Percentiles rank a stretch among this genome's conserved stretches.
These are phyloP conservation scores for Psittacus erithacus DNA, from an alignment of 2,113 vertebrate species.

Conservation along the genomic window DNA sequence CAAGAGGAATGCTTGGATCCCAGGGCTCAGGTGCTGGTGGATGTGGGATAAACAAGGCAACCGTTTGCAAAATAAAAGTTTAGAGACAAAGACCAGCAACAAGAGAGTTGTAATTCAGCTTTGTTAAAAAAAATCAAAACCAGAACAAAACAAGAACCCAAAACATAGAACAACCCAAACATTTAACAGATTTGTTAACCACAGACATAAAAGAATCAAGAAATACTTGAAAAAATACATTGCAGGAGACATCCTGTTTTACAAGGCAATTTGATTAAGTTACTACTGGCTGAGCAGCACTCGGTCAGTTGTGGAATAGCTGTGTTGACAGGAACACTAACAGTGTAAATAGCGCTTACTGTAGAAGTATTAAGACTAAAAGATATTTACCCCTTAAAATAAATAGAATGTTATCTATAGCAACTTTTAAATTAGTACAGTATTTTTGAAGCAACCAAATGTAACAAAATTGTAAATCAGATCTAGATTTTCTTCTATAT, in stretches of 20 bases:
- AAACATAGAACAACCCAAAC: constrained; percentile 43
- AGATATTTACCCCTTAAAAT: constrained; percentile 53
- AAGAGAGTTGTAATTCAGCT: constrained; percentile 48
- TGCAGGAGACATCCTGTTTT: constrained; percentile 5
- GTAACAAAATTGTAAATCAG: constrained; percentile 28
- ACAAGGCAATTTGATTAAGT: constrained; percentile 31
- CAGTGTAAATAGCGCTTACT: background rate
- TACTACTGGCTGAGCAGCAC: constrained; percentile 25
- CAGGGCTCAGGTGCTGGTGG: background rate
- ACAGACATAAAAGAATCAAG: constrained; percentile 39
- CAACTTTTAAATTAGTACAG: constrained; percentile 51
- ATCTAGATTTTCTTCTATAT: background rate
- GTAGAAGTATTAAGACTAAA: constrained; percentile 42
- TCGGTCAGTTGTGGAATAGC: background rate
- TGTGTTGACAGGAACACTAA: constrained; percentile 28
- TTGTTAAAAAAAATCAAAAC: constrained; percentile 62
- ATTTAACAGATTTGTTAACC: constrained; percentile 66
- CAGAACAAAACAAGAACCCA: background rate
- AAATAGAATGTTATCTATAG: constrained; percentile 48
- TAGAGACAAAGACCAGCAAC: background rate
- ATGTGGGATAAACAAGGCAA: background rate
- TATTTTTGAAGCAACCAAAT: constrained; percentile 42
- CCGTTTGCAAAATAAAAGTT: background rate
- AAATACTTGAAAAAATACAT: background rate
- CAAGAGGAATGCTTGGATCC: background rate